Evolutionary conservation across 2,797 vertebrate species (phyloP), one percentile per base, ranked within the genome.

Genomic region (Myotis daubentonii): DNA sequence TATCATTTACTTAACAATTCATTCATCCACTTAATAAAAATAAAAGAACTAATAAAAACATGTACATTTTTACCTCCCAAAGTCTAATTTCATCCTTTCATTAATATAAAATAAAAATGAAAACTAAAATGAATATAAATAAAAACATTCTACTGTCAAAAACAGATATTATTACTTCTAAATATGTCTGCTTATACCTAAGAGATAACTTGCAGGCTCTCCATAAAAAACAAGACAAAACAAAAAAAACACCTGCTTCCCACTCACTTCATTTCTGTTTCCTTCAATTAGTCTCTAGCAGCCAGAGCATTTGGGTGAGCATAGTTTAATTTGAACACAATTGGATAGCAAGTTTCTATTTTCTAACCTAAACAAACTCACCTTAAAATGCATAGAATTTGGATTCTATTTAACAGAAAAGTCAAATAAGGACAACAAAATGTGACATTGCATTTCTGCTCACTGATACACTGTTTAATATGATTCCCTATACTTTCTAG

Each of bases 291-390:
- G 79, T 71, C 44, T 47, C 41, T 44, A 51, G 53, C 25, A 95
- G 33, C 47, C 68, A 89, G 44, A 87, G 57, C 8, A 84, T 94
- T 89, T 65, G 76, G 53, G 68, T 78, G 95, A 88, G 7, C 75
- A 28, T 71, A 89, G 51, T 80, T 96, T 92, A 92, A 86, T 96
- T 36, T 81, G 23, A 81, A 90, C 72, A 87, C 71, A 94, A 96
- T 41, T 95, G 68, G 55, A 79, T 81, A 66, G 76, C 60, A 96
- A 95, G 62, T 71, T 92, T 91, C 85, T 93, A 49, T 94, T 87
- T 94, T 96, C 82, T 87, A 66, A 86, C 78, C 76, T 94, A 92
- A 94, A 94, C 10, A 47, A 49, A 19, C n/a, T 96, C 68, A 80
- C 38, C 53, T 86, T 89, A 89, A 94, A 90, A 51, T 30, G 70